phyloP scores from a whole-genome alignment of 1,140 invertebrate species.

The Drosophila novamexicana region DNA sequence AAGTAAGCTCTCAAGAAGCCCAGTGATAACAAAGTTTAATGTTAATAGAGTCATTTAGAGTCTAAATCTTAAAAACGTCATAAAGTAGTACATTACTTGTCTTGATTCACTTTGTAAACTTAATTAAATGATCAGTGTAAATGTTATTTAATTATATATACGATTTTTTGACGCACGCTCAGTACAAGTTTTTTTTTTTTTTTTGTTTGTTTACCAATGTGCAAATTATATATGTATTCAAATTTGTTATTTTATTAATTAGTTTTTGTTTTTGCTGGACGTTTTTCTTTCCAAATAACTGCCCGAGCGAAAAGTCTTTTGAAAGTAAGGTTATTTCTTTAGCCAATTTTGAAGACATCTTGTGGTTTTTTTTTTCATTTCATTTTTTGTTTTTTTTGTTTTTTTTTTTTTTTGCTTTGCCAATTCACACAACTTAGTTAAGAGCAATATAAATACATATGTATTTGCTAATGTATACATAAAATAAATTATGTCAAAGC shows the following conservation, averaged over 20 bases:
- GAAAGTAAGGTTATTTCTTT: slow-evolving; percentile 59
- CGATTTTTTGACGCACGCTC: slow-evolving; percentile 60
- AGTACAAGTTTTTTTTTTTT: slow-evolving; percentile 37
- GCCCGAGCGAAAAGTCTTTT: slow-evolving; percentile 70
- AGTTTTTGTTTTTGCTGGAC: slow-evolving; percentile 26
- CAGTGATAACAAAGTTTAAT: slow-evolving; percentile 44
- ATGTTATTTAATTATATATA: slow-evolving; percentile 39
- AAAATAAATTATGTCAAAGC: slow-evolving; percentile 10
- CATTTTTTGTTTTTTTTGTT: neutral
- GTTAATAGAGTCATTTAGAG: slow-evolving; percentile 15
- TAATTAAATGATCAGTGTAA: slow-evolving; percentile 58
- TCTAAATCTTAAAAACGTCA: slow-evolving; percentile 45
- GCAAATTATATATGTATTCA: slow-evolving; percentile 35
- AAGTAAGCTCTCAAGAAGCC: slow-evolving; percentile 22
- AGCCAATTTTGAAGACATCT: slow-evolving; percentile 81
- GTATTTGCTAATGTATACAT: slow-evolving; percentile 1
- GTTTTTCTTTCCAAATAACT: slow-evolving; percentile 43
- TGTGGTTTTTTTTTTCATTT: slow-evolving; percentile 54
- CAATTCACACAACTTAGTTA: slow-evolving; percentile 61
- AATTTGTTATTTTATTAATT: slow-evolving; percentile 4
- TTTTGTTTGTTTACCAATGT: slow-evolving; percentile 20
- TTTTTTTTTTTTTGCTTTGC: slow-evolving; percentile 13
- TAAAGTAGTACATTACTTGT: slow-evolving; percentile 35
- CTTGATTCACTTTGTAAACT: slow-evolving; percentile 44
- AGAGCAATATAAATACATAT: slow-evolving; percentile 51